Evolutionary conservation across 1,140 invertebrate genomes (phyloP), one percentile per base, ranked within the genome.

Genomic region (Drosophila sechellia): DNA sequence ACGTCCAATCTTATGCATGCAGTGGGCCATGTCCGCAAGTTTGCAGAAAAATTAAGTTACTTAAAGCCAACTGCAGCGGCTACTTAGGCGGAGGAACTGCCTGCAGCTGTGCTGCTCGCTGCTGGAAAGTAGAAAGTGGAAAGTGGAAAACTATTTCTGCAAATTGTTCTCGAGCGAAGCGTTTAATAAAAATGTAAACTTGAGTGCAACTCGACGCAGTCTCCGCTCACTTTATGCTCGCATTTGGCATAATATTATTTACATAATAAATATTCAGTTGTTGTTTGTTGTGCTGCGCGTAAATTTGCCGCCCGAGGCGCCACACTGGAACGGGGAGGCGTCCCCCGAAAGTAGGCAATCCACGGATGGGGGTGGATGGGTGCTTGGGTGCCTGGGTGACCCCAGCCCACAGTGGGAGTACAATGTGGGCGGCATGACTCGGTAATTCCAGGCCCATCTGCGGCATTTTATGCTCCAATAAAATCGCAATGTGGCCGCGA

Each of bases 201-300:
- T 72, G 31, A 53, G 60, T 27, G 35, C 35, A 70, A 70, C 43
- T 57, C 35, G 11, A 17, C 68, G 43, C 37, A 55, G 34, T 40
- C 40, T 12, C 39, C 15, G 50, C 34, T 39, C 31, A 34, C 37
- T 40, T 45, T 53, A 57, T 60, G 42, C 42, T 40, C 11, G 49
- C 70, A 78, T 75, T 85, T 61, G 73, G 74, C 55, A 75, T 85
- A 78, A 87, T 73, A 85, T 87, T 85, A 85, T 87, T 87, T 85
- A 64, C 81, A 87, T 85, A 85, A 87, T 85, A 85, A 87, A 85
- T 85, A 81, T 78, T 85, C 87, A 69, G 78, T 80, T 65, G 64
- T 85, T 87, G 81, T 86, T 87, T 87, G 83, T 70, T 86, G 76
- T 69, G 63, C 78, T 74, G 59, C 65, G 69, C 79, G 78, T 79